phyloP scores from a whole-genome alignment of 2,113 vertebrate genomes.

The Eretmochelys imbricata region DNA sequence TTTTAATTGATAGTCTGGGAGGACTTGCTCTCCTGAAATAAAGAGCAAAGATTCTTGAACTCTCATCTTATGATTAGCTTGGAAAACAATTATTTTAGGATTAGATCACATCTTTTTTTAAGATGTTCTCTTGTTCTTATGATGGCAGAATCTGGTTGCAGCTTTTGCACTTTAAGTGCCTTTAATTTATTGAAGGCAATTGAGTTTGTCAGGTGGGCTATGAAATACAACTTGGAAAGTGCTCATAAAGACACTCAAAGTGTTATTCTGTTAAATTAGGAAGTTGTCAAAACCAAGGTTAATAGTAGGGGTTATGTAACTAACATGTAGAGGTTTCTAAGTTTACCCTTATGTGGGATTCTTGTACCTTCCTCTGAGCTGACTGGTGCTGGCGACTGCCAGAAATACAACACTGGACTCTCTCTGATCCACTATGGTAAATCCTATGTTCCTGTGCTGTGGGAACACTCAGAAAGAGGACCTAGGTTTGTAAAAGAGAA shows the following conservation, averaged over 20 bases:
- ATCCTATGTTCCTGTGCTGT: not conserved
- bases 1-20: not conserved
- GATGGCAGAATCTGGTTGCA: not conserved
- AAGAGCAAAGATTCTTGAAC: rapidly evolving
- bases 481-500: not conserved
- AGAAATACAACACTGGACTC: not conserved
- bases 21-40: not conserved
- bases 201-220: not conserved
- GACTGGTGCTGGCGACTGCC: not conserved
- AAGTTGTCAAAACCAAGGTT: not conserved
- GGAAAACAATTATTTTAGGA: not conserved
- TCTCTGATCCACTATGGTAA: not conserved
- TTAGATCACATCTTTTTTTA: not conserved
- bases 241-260: not conserved
- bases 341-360: not conserved
- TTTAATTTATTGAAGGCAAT: not conserved
- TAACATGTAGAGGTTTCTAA: not conserved
- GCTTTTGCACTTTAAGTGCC: not conserved
- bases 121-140: not conserved
- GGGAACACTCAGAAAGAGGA: not conserved
- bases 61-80: not conserved
- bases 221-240: not conserved
- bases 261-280: not conserved
- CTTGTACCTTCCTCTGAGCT: not conserved
- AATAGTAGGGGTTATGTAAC: not conserved